A percentile compares a stretch with the other conserved stretches of the same genome.
Conservation (phyloP, 1,140 invertebrate species). For the Ceratitis capitata region DNA sequence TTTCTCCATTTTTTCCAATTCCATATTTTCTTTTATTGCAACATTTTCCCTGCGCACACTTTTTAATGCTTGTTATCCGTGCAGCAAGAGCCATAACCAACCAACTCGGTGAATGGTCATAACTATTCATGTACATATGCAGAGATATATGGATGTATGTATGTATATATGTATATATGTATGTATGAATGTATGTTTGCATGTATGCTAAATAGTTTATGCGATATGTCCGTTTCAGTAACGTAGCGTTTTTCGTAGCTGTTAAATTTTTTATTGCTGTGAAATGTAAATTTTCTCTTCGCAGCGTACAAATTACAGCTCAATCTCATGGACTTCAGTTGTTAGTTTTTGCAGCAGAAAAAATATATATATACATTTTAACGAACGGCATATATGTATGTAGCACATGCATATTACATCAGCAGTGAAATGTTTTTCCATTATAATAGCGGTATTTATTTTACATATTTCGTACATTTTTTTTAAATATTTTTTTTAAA, state of each 20-base stretch:
- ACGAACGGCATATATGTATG: not conserved
- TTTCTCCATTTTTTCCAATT: not conserved
- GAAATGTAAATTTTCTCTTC: constrained; percentile 12
- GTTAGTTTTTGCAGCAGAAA: not conserved
- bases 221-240: not conserved
- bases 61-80: not conserved
- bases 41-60: not conserved
- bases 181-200: not conserved
- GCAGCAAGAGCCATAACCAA: not conserved
- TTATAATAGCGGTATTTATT: not conserved
- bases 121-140: not conserved
- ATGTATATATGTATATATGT: not conserved
- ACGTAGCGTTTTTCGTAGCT: constrained; percentile 5
- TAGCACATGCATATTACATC: not conserved
- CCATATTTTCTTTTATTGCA: not conserved
- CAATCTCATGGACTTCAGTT: constrained; percentile 5
- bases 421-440: not conserved
- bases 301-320: constrained; percentile 1
- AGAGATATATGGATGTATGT: not conserved
- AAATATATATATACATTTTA: not conserved
- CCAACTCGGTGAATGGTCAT: not conserved
- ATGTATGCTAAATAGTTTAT: not conserved
- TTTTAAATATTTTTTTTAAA: too few species aligned
- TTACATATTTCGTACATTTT: not conserved
- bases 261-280: constrained; percentile 17